phyloP scores from a whole-genome alignment of 1,140 invertebrate genomes.

The Zaprionus davidi region DNA sequence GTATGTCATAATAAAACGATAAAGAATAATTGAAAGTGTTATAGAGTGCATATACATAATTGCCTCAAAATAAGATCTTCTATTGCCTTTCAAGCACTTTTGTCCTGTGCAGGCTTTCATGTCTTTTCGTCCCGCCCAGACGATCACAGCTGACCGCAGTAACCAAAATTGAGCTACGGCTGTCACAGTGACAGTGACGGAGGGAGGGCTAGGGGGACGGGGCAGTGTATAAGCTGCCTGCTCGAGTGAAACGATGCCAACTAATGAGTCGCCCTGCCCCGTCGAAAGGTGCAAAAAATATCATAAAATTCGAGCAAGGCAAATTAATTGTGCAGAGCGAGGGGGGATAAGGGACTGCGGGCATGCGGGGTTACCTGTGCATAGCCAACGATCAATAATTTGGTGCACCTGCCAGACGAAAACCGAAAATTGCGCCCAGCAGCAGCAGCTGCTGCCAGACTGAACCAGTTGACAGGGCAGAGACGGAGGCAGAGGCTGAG shows the following conservation, averaged over 20 bases:
- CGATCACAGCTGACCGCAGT: conserved; percentile 50
- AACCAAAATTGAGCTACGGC: conserved; percentile 26
- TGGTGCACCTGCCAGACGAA: conserved; percentile 72
- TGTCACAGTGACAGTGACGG: background rate
- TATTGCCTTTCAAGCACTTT: background rate
- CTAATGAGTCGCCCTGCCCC: conserved; percentile 60
- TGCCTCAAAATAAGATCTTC: background rate
- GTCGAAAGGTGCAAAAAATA: conserved; percentile 72
- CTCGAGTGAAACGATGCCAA: conserved; percentile 48
- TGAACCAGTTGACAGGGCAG: conserved; percentile 23
- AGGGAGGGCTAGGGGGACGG: background rate
- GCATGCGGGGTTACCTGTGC: conserved; percentile 23
- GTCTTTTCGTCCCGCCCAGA: conserved; percentile 9
- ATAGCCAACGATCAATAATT: conserved; percentile 74
- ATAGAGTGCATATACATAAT: background rate
- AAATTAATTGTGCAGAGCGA: background rate
- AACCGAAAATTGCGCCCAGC: conserved; percentile 66
- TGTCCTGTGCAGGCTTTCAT: background rate
- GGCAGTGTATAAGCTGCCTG: background rate
- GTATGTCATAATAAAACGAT: too few species aligned
- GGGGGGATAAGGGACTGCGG: background rate
- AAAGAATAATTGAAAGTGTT: too few species aligned
- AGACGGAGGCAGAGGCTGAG: conserved; percentile 9
- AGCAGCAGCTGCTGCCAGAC: conserved; percentile 46
- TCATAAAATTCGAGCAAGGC: conserved; percentile 44